A percentile compares a stretch with the other conserved stretches of the same genome.
Conservation (phyloP, 1,140 invertebrate genomes). For the Stegodyphus dumicola region DNA sequence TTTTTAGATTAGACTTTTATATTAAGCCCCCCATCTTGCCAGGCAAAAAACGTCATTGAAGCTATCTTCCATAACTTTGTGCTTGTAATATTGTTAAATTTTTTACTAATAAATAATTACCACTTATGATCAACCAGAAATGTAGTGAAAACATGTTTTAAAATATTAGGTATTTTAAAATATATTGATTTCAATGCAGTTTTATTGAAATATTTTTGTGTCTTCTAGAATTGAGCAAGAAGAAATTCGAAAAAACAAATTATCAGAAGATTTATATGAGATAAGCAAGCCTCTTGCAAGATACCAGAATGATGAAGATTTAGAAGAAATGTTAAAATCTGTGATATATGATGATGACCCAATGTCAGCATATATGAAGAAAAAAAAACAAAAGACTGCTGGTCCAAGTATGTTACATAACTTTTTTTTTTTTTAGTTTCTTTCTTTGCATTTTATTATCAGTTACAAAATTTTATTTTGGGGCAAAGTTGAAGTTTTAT, state of each 20-base stretch:
- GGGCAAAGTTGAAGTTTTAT: not conserved
- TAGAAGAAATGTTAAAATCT: conserved; percentile 81
- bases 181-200: too few species aligned
- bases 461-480: not conserved
- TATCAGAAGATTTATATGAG: conserved; percentile 81
- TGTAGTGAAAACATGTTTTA: too few species aligned
- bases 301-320: conserved; percentile 87
- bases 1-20: too few species aligned
- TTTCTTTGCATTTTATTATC: not conserved
- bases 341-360: conserved; percentile 89
- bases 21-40: too few species aligned
- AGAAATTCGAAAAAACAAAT: conserved; percentile 73
- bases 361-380: conserved; percentile 88
- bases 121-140: too few species aligned
- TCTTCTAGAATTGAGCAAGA: conserved; percentile 58
- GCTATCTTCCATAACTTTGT: too few species aligned
- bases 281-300: conserved; percentile 90
- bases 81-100: too few species aligned
- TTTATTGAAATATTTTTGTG: too few species aligned
- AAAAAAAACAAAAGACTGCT: conserved; percentile 75
- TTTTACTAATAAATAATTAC: too few species aligned
- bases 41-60: too few species aligned
- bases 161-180: too few species aligned
- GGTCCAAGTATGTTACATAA: conserved; percentile 24
- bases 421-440: not conserved